These are phyloP conservation scores for Castor canadensis DNA, from an alignment of 2,113 vertebrate species.

Conservation along the genomic window DNA sequence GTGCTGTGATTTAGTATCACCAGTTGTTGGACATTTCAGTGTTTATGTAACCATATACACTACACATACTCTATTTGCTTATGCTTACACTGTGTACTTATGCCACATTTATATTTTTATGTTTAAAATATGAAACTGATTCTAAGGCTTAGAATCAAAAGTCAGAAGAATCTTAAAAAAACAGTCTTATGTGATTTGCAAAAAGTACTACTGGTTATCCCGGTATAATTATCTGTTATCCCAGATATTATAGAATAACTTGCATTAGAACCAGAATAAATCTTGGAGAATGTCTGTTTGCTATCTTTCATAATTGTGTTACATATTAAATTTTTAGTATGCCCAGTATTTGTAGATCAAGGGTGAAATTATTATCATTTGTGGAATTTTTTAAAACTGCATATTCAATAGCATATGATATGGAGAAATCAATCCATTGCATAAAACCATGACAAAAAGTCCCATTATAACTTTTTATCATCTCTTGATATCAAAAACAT, in stretches of 20 bases:
- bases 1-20: not conserved
- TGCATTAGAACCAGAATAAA: not conserved
- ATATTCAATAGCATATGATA: not conserved
- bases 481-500: not conserved
- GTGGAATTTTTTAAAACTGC: not conserved
- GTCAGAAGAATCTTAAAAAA: not conserved
- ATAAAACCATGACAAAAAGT: not conserved
- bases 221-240: no score
- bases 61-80: rapidly evolving
- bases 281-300: not conserved
- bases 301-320: not conserved
- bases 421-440: not conserved
- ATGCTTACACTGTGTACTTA: not conserved
- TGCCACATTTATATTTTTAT: not conserved
- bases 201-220: not conserved
- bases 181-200: not conserved
- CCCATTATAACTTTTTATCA: not conserved
- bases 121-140: not conserved
- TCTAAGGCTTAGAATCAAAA: not conserved
- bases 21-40: not conserved
- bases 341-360: not conserved
- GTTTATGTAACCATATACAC: rapidly evolving
- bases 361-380: not conserved
- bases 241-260: not conserved
- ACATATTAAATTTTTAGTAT: not conserved